Base-by-base conservation (phyloP, 2,797 vertebrate species). In the Sardinella longiceps region DNA sequence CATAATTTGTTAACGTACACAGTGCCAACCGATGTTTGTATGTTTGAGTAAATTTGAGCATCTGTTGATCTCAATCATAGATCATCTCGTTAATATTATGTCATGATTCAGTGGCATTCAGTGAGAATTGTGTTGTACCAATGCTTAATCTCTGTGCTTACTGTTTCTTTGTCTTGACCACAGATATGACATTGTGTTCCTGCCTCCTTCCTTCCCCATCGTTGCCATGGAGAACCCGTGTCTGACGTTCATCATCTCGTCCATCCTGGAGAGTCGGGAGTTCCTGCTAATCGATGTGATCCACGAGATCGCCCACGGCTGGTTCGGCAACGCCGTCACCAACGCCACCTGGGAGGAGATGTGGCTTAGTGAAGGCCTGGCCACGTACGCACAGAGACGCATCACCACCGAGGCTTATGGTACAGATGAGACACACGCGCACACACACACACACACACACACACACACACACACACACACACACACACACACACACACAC, bases 201-300 rank as follows among this genome's bases (percentile, higher is more conserved):
- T 99, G 87, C 98, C 98, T 0, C 98, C 98, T 10, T 98, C 98
- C 82, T 99, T 99, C 89, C 98, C 98, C 89, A 98, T 99, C 14
- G 98, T 99, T 85, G 98, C 98, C 91, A 99, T 99, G 98, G 98
- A 99, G 95, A 99, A 99, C 91, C 98, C 98, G 5, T 98, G 98
- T 91, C 95, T 99, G 91, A 99, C 98, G 83, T 99, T 99, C 94
- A 98, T 99, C 90, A 98, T 98, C 90, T 98, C 97, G 84, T 99
- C 97, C 92, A 99, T 99, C 91, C 91, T 99, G 95, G 98, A 99
- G 91, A 98, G 97, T 10, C 96, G 97, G 23, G 97, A 99, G 91
- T 98, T 99, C 91, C 94, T 99, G 87, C 94, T 98, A 70, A 98
- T 99, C 1, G 98, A 99, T 0, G 96, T 99, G 86, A 96, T 99